Conservation (phyloP, 2,113 vertebrate genomes). For the Spheniscus mendiculus region DNA sequence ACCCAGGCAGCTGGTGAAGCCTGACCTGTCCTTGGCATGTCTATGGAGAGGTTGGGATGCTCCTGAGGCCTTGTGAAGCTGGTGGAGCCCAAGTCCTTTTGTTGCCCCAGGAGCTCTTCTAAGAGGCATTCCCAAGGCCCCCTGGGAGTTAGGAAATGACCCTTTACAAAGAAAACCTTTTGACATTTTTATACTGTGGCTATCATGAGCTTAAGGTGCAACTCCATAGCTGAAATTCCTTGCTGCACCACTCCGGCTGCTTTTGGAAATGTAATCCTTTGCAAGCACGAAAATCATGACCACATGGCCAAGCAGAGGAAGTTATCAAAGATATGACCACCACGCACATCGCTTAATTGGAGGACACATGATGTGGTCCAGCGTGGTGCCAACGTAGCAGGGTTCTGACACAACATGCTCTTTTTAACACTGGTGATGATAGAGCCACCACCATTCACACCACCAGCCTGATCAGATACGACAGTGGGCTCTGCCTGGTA, state of each 20-base stretch:
- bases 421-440: neutral
- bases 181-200: accelerated
- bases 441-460: neutral
- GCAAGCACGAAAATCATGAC: neutral
- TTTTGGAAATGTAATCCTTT: neutral
- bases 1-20: neutral
- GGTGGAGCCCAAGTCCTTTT: neutral
- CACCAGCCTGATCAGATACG: neutral
- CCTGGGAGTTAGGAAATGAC: neutral
- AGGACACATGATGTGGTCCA: neutral
- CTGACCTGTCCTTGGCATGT: neutral
- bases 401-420: neutral
- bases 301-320: neutral
- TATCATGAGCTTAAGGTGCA: neutral
- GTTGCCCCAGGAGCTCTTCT: neutral
- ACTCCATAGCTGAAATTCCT: neutral
- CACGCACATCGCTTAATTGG: neutral
- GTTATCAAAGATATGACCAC: neutral
- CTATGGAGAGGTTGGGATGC: accelerated
- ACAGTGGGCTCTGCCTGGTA: neutral
- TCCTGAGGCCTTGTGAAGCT: neutral
- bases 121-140: neutral
- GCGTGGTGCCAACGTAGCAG: neutral
- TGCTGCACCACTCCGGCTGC: accelerated
- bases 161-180: neutral